Evolutionary conservation across 2,797 vertebrate genomes (phyloP).

Genomic region (Pseudomugil gertrudae): DNA sequence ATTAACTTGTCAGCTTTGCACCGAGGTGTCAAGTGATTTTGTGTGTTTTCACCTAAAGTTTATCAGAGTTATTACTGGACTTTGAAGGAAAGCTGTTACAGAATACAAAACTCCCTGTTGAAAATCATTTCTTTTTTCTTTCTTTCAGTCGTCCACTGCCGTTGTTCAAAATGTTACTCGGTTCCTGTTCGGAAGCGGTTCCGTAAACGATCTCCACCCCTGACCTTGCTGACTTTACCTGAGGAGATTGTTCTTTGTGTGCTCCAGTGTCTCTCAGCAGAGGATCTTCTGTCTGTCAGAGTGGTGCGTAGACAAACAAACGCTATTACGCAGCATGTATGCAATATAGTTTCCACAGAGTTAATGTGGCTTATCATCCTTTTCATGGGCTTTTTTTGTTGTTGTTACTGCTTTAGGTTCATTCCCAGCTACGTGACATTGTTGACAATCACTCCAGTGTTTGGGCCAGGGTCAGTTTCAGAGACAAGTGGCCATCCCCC

Average conservation of each 20-base stretch:
- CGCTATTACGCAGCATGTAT: not conserved
- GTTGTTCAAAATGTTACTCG: slow-evolving; percentile 93
- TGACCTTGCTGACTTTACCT: slow-evolving; percentile 89
- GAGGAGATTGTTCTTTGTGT: slow-evolving; percentile 94
- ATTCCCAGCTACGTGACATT: slow-evolving; percentile 90
- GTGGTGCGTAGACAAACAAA: slow-evolving; percentile 84
- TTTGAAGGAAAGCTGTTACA: not conserved
- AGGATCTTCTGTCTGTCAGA: slow-evolving; percentile 91
- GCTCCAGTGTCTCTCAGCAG: slow-evolving; percentile 90
- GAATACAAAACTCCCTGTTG: not conserved
- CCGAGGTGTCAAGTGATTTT: slow-evolving; percentile 40
- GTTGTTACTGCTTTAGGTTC: slow-evolving; percentile 84
- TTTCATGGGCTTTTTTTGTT: slow-evolving; percentile 1
- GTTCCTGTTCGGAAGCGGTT: slow-evolving; percentile 87
- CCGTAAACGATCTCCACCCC: slow-evolving; percentile 83
- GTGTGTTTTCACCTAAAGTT: slow-evolving; percentile 8
- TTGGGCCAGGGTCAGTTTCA: slow-evolving; percentile 93
- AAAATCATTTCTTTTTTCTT: not conserved
- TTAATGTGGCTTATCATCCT: slow-evolving; percentile 2
- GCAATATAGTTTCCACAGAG: not conserved
- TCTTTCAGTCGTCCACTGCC: slow-evolving; percentile 87
- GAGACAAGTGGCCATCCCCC: slow-evolving; percentile 92
- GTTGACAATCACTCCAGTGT: slow-evolving; percentile 93
- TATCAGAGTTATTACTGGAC: not conserved
- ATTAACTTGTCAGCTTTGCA: slow-evolving; percentile 29